Base-by-base conservation (phyloP, 2,113 vertebrate genomes). In the Columba livia region DNA sequence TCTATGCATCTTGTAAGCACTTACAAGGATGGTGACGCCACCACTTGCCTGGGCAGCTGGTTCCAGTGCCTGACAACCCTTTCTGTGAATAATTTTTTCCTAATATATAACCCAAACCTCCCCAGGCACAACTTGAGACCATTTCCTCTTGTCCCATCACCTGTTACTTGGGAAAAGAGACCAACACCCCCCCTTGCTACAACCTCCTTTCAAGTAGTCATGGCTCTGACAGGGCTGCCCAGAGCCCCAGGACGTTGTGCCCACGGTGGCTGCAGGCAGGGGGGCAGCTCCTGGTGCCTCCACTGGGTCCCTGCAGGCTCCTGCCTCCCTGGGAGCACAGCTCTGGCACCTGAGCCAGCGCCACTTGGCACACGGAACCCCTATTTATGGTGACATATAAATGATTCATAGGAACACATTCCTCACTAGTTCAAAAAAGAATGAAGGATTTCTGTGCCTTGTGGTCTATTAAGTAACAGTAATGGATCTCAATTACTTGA, bases 401-500 rank as follows among this genome's bases (percentile, higher is more conserved):
- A 80, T 85, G 85, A 95, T 91, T 95, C 78, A 93, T 77, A 72
- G 54, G 42, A 92, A 66, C 89, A 66, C 75, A 12, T 15, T 40
- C 60, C 67, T 91, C 91, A 77, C 91, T 89, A 91, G 93, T 7
- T 80, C 60, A 74, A 74, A 89, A 91, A 91, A 88, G 82, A 96
- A 85, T 70, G 69, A 91, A 93, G 34, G 32, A 90, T 90, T 91
- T 74, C 74, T 80, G 48, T 53, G 47, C 21, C 14, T 79, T 78
- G 56, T 88, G 82, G 67, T 78, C 56, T 78, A 89, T 93, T 96
- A 95, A 96, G 78, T 94, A 88, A 83, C 83, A 95, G 88, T 74
- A 94, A 97, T 90, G 79, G 88, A 84, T 93, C 90, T 85, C 79
- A 89, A 88, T 95, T 94, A 94, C 79, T 88, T 88, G 75, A 94